These are phyloP conservation scores for Mellilla xanthometata DNA, from an alignment of 2,888 invertebrate genomes.

Conservation along the genomic window DNA sequence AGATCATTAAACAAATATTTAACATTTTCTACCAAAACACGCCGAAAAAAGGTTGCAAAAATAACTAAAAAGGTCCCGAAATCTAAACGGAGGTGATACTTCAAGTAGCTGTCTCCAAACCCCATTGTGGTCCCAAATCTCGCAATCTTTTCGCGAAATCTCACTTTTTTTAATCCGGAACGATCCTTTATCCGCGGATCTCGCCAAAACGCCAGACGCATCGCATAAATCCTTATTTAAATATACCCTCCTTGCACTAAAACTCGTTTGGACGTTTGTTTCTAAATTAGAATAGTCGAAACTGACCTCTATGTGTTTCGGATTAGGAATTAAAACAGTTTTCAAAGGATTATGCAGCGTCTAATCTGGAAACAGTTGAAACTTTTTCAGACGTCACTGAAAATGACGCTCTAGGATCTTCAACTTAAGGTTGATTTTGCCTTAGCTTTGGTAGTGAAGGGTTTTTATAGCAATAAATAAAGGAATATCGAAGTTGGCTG, in stretches of 20 bases:
- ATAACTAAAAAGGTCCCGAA: conserved; percentile 38
- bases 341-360: conserved; percentile 25
- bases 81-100: conserved; percentile 46
- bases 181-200: conserved; percentile 75
- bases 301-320: conserved; percentile 31
- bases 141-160: conserved; percentile 56
- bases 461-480: conserved; percentile 82
- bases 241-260: conserved; percentile 59
- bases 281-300: conserved; percentile 30
- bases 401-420: conserved; percentile 17
- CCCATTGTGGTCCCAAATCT: conserved; percentile 59
- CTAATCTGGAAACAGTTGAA: conserved; percentile 40
- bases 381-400: conserved; percentile 21
- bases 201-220: conserved; percentile 80
- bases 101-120: conserved; percentile 42
- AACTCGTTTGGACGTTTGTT: conserved; percentile 39
- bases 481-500: conserved; percentile 82
- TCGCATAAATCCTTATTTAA: conserved; percentile 82
- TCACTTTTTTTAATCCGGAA: conserved; percentile 59
- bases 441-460: conserved; percentile 40
- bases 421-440: conserved; percentile 32
- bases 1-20: conserved; percentile 7
- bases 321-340: conserved; percentile 41
- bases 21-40: conserved; percentile 1
- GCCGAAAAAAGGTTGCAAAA: not conserved